Conservation (phyloP, 1,140 invertebrate species). For the Goniozus legneri region DNA sequence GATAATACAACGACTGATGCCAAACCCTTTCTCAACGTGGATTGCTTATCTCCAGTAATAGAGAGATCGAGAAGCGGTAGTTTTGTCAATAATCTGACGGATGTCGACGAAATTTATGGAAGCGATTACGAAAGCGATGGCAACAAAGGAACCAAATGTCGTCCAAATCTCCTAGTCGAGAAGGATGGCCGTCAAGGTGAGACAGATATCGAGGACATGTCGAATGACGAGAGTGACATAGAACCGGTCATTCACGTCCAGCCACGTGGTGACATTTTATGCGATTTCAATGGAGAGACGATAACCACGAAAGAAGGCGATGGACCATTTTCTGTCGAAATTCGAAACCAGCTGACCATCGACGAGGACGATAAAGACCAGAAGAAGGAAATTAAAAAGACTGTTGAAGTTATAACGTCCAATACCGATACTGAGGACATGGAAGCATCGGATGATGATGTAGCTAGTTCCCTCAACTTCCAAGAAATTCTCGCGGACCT, state of each 20-base stretch:
- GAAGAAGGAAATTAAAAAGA: neutral
- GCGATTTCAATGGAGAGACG: slow-evolving; percentile 43
- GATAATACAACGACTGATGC: slow-evolving; percentile 20
- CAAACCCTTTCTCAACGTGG: slow-evolving; percentile 6
- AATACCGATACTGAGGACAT: slow-evolving; percentile 48
- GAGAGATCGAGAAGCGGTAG: slow-evolving; percentile 25
- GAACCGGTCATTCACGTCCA: slow-evolving; percentile 27
- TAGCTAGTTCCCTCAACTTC: slow-evolving; percentile 17
- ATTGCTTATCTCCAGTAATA: slow-evolving; percentile 18
- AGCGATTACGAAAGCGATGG: slow-evolving; percentile 36
- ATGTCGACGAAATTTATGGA: slow-evolving; percentile 46
- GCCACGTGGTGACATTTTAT: slow-evolving; percentile 35
- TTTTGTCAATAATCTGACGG: slow-evolving; percentile 41
- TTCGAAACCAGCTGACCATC: slow-evolving; percentile 43
- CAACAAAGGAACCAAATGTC: slow-evolving; percentile 5
- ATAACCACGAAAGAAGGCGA: slow-evolving; percentile 50
- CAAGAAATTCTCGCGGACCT: slow-evolving; percentile 27
- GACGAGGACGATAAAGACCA: slow-evolving; percentile 15
- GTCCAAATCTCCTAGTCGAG: slow-evolving; percentile 13
- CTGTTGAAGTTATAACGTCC: slow-evolving; percentile 31
- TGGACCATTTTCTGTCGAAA: slow-evolving; percentile 49
- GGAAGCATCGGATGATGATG: slow-evolving; percentile 43
- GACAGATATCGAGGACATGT: slow-evolving; percentile 46
- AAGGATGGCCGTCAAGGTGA: slow-evolving; percentile 32
- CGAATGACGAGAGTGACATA: slow-evolving; percentile 35